Evolutionary conservation across 2,888 invertebrate genomes (phyloP), one percentile per base, ranked within the genome.

Genomic region (Ceratothoa steindachneri): DNA sequence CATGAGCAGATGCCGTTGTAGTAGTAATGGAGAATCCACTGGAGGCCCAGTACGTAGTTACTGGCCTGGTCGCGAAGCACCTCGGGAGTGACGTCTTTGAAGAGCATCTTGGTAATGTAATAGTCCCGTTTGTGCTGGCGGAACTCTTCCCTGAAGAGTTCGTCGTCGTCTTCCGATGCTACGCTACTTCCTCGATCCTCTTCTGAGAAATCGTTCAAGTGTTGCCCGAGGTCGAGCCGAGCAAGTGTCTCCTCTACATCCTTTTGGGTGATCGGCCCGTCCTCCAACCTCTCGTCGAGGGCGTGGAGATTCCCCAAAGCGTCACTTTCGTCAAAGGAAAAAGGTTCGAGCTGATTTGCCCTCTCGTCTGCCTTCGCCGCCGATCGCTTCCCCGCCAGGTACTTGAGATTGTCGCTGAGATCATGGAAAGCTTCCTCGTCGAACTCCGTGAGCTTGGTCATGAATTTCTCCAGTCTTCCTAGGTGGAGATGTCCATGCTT

Each of bases 21-120:
- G 85, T 99, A 99, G 85, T 99, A 99, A 83, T 91, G 89, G 22
- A 98, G 86, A 83, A 95, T 95, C 98, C 98, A 99, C 82, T 98
- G 97, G 67, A 99, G 90, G 0, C 96, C 97, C 53, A 91, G 87
- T 9, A 98, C 91, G 84, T 97, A 99, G 68, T 92, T 90, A 83
- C 91, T 90, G 0, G 95, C 93, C 85, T 95, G 94, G 51, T 89
- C 89, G 22, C 88, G 87, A 82, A 95, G 85, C 5, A 93, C 91
- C 81, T 91, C 90, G 1, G 93, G 93, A 82, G 80, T 86, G 84
- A 77, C 72, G 15, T 67, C 89, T 51, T 87, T 86, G 83, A 91
- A 93, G 76, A 92, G 91, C 84, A 97, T 85, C 84, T 97, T 97
- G 80, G 90, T 91, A 86, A 90, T 91, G 83, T 98, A 98, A 85